Conservation (phyloP, 2,888 invertebrate species). For the Dicranocentrus wangi region DNA sequence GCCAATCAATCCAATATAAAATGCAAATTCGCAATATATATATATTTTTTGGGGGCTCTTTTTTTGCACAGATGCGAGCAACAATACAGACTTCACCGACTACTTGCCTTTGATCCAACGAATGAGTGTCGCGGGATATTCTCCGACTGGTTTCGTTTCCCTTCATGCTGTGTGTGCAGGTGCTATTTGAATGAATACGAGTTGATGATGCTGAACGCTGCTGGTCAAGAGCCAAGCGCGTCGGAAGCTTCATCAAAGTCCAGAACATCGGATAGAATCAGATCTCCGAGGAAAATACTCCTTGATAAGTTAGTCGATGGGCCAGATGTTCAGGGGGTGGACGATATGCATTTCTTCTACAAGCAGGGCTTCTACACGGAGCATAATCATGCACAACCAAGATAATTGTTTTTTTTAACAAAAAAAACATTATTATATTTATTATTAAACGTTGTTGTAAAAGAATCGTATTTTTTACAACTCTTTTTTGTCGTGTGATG, state of each 20-base stretch:
- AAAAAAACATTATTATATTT: no score
- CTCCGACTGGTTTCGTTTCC: slow-evolving; percentile 92
- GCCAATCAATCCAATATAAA: not conserved
- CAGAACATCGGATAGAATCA: slow-evolving; percentile 46
- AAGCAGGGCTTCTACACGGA: slow-evolving; percentile 56
- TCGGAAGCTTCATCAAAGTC: slow-evolving; percentile 27
- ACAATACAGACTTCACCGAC: slow-evolving; percentile 89
- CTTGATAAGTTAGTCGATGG: slow-evolving; percentile 59
- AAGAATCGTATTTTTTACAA: no score
- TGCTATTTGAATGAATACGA: slow-evolving; percentile 74
- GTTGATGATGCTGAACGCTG: slow-evolving; percentile 49
- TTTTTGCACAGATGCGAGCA: slow-evolving; percentile 83
- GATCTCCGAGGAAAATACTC: slow-evolving; percentile 57
- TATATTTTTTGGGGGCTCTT: not conserved
- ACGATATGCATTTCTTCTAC: slow-evolving; percentile 71
- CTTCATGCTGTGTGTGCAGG: slow-evolving; percentile 92
- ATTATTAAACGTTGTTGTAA: not conserved
- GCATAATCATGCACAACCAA: slow-evolving; percentile 55
- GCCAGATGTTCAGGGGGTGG: slow-evolving; percentile 69
- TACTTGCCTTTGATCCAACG: slow-evolving; percentile 92
- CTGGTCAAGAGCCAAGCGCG: slow-evolving; percentile 28
- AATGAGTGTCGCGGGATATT: slow-evolving; percentile 95
- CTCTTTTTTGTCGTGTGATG: no score
- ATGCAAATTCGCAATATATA: not conserved
- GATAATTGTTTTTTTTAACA: no score